phyloP scores from a whole-genome alignment of 1,140 invertebrate species.

The Littorina saxatilis region DNA sequence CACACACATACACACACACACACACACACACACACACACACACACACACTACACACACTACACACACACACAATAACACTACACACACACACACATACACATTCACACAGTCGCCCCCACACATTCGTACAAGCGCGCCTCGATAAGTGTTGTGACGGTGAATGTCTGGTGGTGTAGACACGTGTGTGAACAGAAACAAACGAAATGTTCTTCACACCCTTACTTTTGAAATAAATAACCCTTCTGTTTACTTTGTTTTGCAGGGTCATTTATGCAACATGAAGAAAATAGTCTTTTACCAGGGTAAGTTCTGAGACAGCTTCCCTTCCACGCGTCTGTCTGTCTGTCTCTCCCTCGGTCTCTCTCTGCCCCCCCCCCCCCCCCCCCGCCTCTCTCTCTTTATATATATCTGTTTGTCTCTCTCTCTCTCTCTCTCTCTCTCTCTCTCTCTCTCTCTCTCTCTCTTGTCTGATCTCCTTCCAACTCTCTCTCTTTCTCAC shows the following conservation, averaged over 20 bases:
- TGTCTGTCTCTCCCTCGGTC: not conserved
- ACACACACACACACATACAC: too few species aligned
- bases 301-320: slow-evolving; percentile 31
- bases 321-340: not conserved
- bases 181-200: too few species aligned
- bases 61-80: too few species aligned
- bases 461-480: not conserved
- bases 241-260: not conserved
- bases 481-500: not conserved
- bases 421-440: not conserved
- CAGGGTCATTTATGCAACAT: slow-evolving; percentile 40
- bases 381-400: not conserved
- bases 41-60: too few species aligned
- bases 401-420: not conserved
- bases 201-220: too few species aligned
- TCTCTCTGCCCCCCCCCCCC: not conserved
- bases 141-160: too few species aligned
- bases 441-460: not conserved
- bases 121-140: too few species aligned
- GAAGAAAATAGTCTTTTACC: slow-evolving; percentile 35
- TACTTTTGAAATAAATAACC: too few species aligned
- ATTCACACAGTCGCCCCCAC: too few species aligned
- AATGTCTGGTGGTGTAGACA: too few species aligned
- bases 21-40: too few species aligned
- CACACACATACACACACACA: too few species aligned